These are phyloP conservation scores for Eulithis testata DNA, from an alignment of 2,888 invertebrate species.

Conservation along the genomic window DNA sequence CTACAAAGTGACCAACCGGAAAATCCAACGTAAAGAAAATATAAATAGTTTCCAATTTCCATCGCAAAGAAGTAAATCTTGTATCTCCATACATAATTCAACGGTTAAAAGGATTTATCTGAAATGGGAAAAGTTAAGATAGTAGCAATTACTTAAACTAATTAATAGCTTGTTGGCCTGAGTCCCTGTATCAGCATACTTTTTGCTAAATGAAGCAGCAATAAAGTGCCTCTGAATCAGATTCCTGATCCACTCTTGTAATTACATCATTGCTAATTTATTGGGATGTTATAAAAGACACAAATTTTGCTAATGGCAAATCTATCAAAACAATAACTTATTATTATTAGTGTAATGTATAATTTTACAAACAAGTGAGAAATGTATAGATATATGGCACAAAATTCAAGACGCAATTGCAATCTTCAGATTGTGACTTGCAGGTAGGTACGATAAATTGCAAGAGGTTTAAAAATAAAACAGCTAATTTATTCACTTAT, in stretches of 20 bases:
- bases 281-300: too few species aligned
- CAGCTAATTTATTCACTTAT: too few species aligned
- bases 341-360: too few species aligned
- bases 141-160: constrained; percentile 78
- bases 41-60: constrained; percentile 25
- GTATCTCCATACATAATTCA: constrained; percentile 65
- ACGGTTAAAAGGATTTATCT: constrained; percentile 68
- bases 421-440: constrained; percentile 63
- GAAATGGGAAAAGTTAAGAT: constrained; percentile 65
- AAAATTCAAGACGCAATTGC: constrained; percentile 59
- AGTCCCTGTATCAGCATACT: constrained; percentile 75
- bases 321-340: not conserved
- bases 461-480: too few species aligned
- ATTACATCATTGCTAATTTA: too few species aligned
- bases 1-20: constrained; percentile 7
- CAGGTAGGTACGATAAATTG: too few species aligned
- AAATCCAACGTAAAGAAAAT: constrained; percentile 13
- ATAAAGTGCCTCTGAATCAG: constrained; percentile 60
- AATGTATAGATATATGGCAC: constrained; percentile 27
- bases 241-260: constrained; percentile 43
- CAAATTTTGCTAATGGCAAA: too few species aligned
- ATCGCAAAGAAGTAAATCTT: constrained; percentile 39
- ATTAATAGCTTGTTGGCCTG: constrained; percentile 78
- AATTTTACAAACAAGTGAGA: too few species aligned
- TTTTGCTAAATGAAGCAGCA: constrained; percentile 77